These are phyloP conservation scores for Rhagoletis pomonella DNA, from an alignment of 1,140 invertebrate genomes.

Conservation along the genomic window DNA sequence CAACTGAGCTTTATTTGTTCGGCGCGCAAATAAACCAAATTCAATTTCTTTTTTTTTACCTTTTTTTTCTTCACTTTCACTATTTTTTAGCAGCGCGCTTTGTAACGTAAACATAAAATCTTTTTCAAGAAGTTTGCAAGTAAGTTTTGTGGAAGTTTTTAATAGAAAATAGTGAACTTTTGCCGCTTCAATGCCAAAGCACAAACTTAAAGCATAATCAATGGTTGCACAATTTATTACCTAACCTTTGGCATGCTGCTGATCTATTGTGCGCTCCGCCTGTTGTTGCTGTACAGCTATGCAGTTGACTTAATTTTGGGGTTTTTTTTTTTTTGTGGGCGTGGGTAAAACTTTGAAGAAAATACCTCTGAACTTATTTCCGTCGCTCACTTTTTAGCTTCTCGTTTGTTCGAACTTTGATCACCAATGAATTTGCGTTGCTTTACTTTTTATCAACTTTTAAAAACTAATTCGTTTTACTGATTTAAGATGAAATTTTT, in stretches of 20 bases:
- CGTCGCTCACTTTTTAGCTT: not conserved
- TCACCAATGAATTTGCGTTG: too few species aligned
- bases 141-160: not conserved
- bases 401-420: not conserved
- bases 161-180: conserved; percentile 52
- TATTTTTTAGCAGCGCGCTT: too few species aligned
- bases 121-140: not conserved
- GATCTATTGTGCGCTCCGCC: conserved; percentile 7
- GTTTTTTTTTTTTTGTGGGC: not conserved
- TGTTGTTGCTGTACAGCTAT: not conserved
- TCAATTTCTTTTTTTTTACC: not conserved
- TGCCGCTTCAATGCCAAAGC: conserved; percentile 27
- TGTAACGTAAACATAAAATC: not conserved
- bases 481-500: too few species aligned
- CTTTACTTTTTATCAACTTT: too few species aligned
- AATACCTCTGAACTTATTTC: not conserved
- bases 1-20: not conserved
- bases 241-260: not conserved
- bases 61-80: not conserved
- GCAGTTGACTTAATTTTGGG: not conserved
- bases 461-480: too few species aligned
- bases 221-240: conserved; percentile 12
- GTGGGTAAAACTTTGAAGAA: not conserved
- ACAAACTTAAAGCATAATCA: conserved; percentile 46
- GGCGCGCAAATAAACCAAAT: not conserved